phyloP scores from a whole-genome alignment of 2,888 invertebrate species.

The Diaperis boleti region DNA sequence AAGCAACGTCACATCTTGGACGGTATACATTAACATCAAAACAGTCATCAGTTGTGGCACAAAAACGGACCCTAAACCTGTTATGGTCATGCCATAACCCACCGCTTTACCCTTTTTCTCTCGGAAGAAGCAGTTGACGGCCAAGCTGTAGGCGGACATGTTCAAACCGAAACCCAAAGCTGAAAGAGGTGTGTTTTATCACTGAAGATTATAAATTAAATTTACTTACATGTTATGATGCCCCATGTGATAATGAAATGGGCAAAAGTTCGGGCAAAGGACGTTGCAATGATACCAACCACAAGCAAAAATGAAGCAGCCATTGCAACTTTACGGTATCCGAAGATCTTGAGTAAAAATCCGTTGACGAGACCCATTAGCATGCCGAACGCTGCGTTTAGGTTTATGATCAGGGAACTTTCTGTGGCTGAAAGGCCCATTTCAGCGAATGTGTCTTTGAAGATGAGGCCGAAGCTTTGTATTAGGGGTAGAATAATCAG shows the following conservation, averaged over 20 bases:
- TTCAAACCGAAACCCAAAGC: conserved; percentile 73
- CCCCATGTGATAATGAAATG: conserved; percentile 76
- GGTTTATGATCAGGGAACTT: conserved; percentile 73
- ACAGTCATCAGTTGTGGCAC: conserved; percentile 74
- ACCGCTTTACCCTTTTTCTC: conserved; percentile 73
- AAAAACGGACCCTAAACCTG: conserved; percentile 76
- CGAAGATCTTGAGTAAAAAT: conserved; percentile 70
- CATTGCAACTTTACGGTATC: conserved; percentile 75
- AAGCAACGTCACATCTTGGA: conserved; percentile 74
- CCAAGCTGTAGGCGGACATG: conserved; percentile 73
- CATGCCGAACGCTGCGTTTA: conserved; percentile 78
- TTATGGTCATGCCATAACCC: conserved; percentile 74
- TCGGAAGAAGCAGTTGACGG: conserved; percentile 76
- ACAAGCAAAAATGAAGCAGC: conserved; percentile 70
- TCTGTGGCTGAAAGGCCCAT: conserved; percentile 73
- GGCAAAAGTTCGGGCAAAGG: conserved; percentile 70
- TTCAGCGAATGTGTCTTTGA: conserved; percentile 72
- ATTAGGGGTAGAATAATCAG: conserved; percentile 55
- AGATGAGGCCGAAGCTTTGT: conserved; percentile 75
- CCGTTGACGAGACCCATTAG: conserved; percentile 76
- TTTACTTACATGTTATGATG: conserved; percentile 76
- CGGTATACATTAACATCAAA: conserved; percentile 70
- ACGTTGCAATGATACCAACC: conserved; percentile 72
- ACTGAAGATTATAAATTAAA: neutral
- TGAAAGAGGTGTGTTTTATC: conserved; percentile 62